phyloP scores from a whole-genome alignment of 2,888 invertebrate species.

The Cryptocephalus primarius region DNA sequence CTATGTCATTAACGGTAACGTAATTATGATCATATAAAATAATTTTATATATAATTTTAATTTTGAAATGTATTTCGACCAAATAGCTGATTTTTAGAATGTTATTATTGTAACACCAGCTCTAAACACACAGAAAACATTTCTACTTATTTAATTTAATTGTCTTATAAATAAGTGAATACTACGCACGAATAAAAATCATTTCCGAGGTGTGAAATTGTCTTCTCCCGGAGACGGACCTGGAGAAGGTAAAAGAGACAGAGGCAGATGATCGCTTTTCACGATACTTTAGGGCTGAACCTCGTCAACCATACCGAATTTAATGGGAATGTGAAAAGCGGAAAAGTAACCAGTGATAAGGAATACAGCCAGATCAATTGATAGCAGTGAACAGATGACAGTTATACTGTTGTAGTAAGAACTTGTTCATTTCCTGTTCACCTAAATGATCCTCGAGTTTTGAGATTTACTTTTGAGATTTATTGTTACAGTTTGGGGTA shows the following conservation, averaged over 20 bases:
- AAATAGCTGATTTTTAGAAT: too few relatives aligned
- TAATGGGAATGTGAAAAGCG: slow-evolving; percentile 35
- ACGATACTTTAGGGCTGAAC: slow-evolving; percentile 13
- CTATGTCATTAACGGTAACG: too few relatives aligned
- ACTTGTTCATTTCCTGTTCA: slow-evolving; percentile 31
- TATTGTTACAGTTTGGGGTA: slow-evolving; percentile 1
- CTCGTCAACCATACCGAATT: slow-evolving; percentile 27
- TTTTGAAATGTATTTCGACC: too few relatives aligned
- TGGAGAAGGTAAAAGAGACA: neutral
- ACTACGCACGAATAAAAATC: too few relatives aligned
- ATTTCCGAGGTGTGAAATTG: too few relatives aligned
- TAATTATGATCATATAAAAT: too few relatives aligned
- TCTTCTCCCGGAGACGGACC: too few relatives aligned
- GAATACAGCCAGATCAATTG: slow-evolving; percentile 37
- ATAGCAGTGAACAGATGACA: slow-evolving; percentile 34
- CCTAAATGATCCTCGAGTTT: neutral
- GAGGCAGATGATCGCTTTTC: slow-evolving; percentile 21
- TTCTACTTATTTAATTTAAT: too few relatives aligned
- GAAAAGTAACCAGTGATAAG: slow-evolving; percentile 36
- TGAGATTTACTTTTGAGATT: slow-evolving; percentile 1
- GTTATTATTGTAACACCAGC: too few relatives aligned
- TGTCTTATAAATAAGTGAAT: too few relatives aligned
- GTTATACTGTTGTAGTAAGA: slow-evolving; percentile 29
- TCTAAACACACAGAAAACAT: too few relatives aligned
- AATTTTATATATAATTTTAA: too few relatives aligned